phyloP scores from a whole-genome alignment of 1,140 invertebrate species.

The Tribolium madens region DNA sequence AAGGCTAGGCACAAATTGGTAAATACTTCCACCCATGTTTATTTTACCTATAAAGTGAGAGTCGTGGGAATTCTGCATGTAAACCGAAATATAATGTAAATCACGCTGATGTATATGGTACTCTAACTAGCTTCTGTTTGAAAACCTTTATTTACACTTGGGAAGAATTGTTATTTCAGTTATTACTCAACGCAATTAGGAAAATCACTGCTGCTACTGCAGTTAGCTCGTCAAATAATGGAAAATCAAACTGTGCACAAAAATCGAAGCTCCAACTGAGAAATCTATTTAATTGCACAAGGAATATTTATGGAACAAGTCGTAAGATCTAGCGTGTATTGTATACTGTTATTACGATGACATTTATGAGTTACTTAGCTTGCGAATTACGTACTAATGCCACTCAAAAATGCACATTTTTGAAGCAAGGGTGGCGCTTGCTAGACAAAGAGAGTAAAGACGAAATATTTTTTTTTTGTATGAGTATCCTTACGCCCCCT shows the following conservation, averaged over 20 bases:
- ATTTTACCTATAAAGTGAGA: conserved; percentile 44
- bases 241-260: not conserved
- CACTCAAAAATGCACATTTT: not conserved
- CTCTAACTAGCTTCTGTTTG: conserved; percentile 44
- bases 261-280: not conserved
- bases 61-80: conserved; percentile 44
- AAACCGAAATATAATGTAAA: conserved; percentile 46
- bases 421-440: no score
- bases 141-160: conserved; percentile 40
- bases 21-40: conserved; percentile 43
- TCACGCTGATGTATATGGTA: conserved; percentile 36
- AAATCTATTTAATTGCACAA: conserved; percentile 29
- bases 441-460: no score
- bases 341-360: conserved; percentile 4
- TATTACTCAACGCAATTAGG: conserved; percentile 38
- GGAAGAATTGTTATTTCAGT: conserved; percentile 37
- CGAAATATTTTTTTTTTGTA: no score
- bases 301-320: conserved; percentile 15
- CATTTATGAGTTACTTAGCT: conserved; percentile 23
- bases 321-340: not conserved
- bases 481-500: no score
- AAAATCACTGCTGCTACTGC: conserved; percentile 22
- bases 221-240: conserved; percentile 7
- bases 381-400: not conserved
- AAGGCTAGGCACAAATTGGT: conserved; percentile 14